Evolutionary conservation across 2,113 vertebrate species (phyloP), one percentile per base, ranked within the genome.

Genomic region (Gasterosteus nipponicus): DNA sequence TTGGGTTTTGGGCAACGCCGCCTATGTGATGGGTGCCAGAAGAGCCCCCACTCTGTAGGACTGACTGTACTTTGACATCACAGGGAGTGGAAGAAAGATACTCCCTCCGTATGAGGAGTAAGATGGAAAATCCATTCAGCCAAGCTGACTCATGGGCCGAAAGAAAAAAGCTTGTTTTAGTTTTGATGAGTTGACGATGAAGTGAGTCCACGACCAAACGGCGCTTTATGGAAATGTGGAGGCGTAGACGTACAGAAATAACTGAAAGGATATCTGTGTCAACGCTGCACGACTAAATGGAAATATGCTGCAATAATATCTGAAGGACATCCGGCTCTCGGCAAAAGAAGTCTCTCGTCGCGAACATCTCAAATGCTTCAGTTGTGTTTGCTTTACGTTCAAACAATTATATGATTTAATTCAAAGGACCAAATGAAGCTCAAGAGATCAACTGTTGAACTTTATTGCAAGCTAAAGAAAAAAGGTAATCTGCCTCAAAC

Each of bases 71-170:
- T 85, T 80, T 82, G 81, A 90, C 89, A 89, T 91, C 83, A 89
- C 84, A 84, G 82, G 79, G 78, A 87, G 83, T 29, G 77, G 60
- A 85, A 84, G 73, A 77, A 78, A 81, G 81, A 82, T 81, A 82
- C 91, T 89, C 89, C 89, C 88, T 73, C 71, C 78, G 79, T 80
- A 73, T 72, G 71, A 90, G 79, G 80, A 83, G 76, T 69, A 81
- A 89, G 86, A 90, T 87, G 89, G 90, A 93, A 93, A 93, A 92
- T 84, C 85, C 87, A 88, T 91, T 92, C 85, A 73, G 73, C 39
- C 77, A 44, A 86, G 87, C 81, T 93, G 91, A 93, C 85, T 91
- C 88, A 88, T 87, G 73, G 85, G 73, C 82, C 76, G 38, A 70
- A 72, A 70, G 61, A 26, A 68, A 77, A 75, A 75, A 85, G 65